phyloP scores from a whole-genome alignment of 2,797 vertebrate species.

The Cryptoprocta ferox region DNA sequence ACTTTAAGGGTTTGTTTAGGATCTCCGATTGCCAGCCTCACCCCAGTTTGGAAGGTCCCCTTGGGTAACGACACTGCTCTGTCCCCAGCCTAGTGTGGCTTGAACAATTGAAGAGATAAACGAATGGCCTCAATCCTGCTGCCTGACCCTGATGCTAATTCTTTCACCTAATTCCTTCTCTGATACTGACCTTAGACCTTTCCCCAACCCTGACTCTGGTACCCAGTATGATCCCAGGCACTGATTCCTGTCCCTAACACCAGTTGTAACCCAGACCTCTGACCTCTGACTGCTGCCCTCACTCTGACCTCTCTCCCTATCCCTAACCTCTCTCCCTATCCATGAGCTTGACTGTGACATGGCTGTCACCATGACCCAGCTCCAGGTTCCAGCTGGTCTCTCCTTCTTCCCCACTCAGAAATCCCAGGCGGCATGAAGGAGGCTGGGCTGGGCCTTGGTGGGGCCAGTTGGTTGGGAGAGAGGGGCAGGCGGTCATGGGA shows the following conservation, averaged over 20 bases:
- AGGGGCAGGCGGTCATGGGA: neutral
- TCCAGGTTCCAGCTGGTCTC: neutral
- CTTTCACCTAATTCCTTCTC: neutral
- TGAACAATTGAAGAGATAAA: neutral
- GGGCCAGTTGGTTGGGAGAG: neutral
- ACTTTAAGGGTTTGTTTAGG: neutral
- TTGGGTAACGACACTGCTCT: neutral
- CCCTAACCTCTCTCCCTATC: neutral
- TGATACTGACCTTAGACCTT: neutral
- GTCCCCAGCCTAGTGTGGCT: neutral
- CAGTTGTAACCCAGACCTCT: neutral
- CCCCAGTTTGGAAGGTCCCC: neutral
- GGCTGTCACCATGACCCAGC: neutral
- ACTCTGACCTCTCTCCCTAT: neutral
- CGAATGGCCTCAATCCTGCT: neutral
- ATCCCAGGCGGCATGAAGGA: neutral
- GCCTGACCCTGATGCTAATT: neutral
- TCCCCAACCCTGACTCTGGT: neutral
- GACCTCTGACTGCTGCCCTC: neutral
- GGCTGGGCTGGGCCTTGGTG: neutral
- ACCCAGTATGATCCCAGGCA: neutral
- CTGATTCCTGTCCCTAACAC: neutral
- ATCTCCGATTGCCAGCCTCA: neutral
- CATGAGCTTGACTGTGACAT: neutral
- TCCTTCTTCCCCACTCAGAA: neutral